Percentiles rank a stretch among this genome's conserved stretches.
These are phyloP conservation scores for Megaceryle alcyon DNA, from an alignment of 2,797 vertebrate species.

Conservation along the genomic window DNA sequence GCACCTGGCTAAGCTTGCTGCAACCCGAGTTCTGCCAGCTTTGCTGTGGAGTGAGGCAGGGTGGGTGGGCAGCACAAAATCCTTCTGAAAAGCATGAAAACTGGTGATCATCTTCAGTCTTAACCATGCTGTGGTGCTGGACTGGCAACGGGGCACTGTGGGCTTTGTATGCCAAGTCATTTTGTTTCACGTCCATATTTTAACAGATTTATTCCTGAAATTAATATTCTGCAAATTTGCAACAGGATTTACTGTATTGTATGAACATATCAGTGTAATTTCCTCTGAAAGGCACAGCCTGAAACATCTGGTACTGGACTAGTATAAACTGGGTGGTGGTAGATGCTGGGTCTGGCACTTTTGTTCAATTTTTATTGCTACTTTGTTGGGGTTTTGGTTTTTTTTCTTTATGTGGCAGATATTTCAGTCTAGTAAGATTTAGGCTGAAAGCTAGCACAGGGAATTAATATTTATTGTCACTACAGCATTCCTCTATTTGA, in stretches of 20 bases:
- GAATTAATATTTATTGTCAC: conserved; percentile 14
- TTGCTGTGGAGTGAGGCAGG: background rate
- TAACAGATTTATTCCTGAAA: background rate
- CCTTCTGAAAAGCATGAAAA: background rate
- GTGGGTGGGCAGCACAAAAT: background rate
- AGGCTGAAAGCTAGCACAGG: conserved; percentile 2
- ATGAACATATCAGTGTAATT: background rate
- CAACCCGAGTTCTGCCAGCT: background rate
- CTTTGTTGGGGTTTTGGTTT: background rate
- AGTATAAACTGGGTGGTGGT: background rate
- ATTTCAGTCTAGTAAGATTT: background rate
- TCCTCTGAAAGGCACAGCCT: background rate
- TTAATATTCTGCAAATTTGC: background rate
- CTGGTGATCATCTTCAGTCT: rapidly evolving
- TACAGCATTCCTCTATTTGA: background rate
- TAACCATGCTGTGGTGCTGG: background rate
- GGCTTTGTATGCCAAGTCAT: background rate
- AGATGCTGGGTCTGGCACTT: background rate
- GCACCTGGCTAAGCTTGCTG: background rate
- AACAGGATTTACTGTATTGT: background rate
- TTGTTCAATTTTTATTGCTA: conserved; percentile 1
- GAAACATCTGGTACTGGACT: background rate
- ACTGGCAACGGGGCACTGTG: background rate
- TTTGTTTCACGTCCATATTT: background rate
- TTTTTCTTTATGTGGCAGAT: background rate